phyloP scores from a whole-genome alignment of 2,888 invertebrate species.

The Allacma fusca region DNA sequence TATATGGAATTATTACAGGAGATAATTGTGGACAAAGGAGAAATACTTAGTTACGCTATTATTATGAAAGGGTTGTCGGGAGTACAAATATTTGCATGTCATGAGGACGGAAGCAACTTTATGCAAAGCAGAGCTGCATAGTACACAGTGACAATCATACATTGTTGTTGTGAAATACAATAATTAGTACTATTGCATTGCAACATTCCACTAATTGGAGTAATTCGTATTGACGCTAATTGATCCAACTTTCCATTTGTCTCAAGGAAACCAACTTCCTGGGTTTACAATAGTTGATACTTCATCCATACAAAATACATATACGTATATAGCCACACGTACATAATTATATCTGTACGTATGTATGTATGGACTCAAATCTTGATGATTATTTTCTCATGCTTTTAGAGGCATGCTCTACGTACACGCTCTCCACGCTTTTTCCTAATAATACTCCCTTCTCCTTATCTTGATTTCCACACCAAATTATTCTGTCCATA shows the following conservation, averaged over 20 bases:
- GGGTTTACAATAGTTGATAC: background rate
- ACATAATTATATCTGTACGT: background rate
- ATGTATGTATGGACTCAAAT: background rate
- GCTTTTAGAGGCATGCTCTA: too few species aligned
- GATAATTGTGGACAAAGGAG: background rate
- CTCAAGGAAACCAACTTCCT: background rate
- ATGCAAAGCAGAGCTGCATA: background rate
- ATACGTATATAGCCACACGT: too few species aligned
- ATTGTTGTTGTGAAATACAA: background rate
- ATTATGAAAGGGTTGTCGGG: background rate
- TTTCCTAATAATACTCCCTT: too few species aligned
- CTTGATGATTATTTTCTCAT: too few species aligned
- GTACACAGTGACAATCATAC: background rate
- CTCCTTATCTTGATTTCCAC: too few species aligned
- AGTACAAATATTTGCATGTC: background rate
- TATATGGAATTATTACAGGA: background rate
- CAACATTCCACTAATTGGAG: background rate
- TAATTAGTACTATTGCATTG: background rate
- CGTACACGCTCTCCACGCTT: too few species aligned
- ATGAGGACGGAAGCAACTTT: background rate
- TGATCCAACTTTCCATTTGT: constrained; percentile 7
- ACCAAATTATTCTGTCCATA: too few species aligned
- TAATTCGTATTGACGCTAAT: background rate
- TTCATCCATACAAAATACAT: too few species aligned
- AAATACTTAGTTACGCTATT: background rate